A percentile compares a stretch with the other conserved stretches of the same genome.
phyloP scores from a whole-genome alignment of 1,140 invertebrate species.

The Hypothenemus hampei region DNA sequence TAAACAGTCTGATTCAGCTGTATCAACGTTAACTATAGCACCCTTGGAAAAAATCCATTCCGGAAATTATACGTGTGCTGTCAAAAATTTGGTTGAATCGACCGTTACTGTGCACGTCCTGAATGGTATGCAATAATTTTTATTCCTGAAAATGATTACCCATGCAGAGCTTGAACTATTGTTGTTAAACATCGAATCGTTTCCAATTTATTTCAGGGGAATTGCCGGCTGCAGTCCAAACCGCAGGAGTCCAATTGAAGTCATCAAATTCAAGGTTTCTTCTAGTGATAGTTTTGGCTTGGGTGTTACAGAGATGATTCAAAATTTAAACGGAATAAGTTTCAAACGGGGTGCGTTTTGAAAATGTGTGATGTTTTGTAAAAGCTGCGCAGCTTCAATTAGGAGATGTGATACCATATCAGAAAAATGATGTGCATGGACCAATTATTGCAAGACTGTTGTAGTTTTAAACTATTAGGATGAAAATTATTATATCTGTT shows the following conservation, averaged over 20 bases:
- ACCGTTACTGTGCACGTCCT: constrained; percentile 52
- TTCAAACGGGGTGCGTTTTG: neutral
- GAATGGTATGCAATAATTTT: constrained; percentile 44
- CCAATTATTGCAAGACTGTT: constrained; percentile 23
- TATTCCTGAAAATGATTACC: neutral
- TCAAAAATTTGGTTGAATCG: constrained; percentile 45
- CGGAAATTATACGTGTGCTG: constrained; percentile 49
- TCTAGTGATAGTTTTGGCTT: constrained; percentile 8
- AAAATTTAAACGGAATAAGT: constrained; percentile 5
- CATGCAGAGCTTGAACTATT: neutral
- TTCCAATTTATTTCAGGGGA: constrained; percentile 12
- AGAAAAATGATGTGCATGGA: constrained; percentile 18
- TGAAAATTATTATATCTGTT: no score
- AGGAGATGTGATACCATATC: neutral
- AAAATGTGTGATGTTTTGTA: neutral
- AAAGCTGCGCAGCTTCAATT: neutral
- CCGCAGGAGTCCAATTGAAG: constrained; percentile 17
- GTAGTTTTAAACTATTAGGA: no score
- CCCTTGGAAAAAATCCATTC: constrained; percentile 48
- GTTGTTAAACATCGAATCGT: neutral
- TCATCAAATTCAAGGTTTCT: constrained; percentile 8
- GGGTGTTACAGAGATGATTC: constrained; percentile 8
- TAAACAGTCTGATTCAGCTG: constrained; percentile 36
- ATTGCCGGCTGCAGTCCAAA: constrained; percentile 18
- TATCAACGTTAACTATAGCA: constrained; percentile 45